Conservation (phyloP, 2,888 invertebrate species). For the Ypsolopha sequella region DNA sequence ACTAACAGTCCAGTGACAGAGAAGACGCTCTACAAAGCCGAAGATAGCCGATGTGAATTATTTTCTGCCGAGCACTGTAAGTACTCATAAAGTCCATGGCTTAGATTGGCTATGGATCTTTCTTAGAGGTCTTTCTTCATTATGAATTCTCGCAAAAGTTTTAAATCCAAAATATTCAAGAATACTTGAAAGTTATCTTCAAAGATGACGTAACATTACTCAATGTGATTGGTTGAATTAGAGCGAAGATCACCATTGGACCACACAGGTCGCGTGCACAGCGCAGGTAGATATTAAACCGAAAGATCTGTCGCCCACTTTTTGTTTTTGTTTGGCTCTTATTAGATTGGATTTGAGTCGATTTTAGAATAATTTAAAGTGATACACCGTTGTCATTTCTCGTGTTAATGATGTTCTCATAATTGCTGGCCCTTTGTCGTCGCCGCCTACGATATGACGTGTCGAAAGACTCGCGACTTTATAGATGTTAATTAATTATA, state of each 20-base stretch:
- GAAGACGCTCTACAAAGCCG: too few relatives aligned
- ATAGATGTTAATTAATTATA: constrained; percentile 5
- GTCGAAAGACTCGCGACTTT: background rate
- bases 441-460: background rate
- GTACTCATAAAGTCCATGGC: too few relatives aligned
- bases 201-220: too few relatives aligned
- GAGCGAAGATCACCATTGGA: constrained; percentile 18
- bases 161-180: too few relatives aligned
- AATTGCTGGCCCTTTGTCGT: constrained; percentile 4
- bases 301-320: constrained; percentile 6
- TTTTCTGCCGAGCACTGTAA: too few relatives aligned
- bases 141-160: too few relatives aligned
- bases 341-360: background rate
- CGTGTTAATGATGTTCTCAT: constrained; percentile 1
- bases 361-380: background rate
- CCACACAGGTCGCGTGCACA: constrained; percentile 32
- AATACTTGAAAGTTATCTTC: too few relatives aligned
- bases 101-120: too few relatives aligned
- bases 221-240: background rate
- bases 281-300: constrained; percentile 27
- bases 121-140: too few relatives aligned
- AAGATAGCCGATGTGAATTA: too few relatives aligned
- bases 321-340: background rate
- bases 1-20: too few relatives aligned
- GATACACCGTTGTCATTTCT: background rate